Evolutionary conservation across 2,888 invertebrate species (phyloP).

Genomic region (Drosophila pullipes): DNA sequence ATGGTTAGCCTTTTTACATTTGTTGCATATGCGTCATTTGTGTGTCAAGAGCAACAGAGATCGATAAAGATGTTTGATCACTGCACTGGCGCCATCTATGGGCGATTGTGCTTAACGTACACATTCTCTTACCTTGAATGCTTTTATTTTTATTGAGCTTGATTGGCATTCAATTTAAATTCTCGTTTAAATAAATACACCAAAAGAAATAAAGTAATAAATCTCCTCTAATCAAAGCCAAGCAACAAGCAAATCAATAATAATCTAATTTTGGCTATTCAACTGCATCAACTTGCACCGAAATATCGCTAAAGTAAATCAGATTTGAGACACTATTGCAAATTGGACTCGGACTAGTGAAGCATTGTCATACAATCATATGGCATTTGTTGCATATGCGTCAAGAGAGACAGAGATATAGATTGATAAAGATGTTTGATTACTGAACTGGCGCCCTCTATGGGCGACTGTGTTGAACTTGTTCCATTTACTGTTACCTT

Average conservation of each 20-base stretch:
- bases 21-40: conserved; percentile 45
- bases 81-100: conserved; percentile 23
- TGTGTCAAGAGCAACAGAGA: conserved; percentile 11
- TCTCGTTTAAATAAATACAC: not conserved
- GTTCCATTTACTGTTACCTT: not conserved
- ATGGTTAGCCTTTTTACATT: conserved; percentile 36
- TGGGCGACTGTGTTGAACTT: not conserved
- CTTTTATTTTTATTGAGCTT: not conserved
- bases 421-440: conserved; percentile 13
- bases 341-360: not conserved
- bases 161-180: not conserved
- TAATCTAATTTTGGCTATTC: not conserved
- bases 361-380: not conserved
- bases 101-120: not conserved
- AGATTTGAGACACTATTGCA: not conserved
- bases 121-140: not conserved
- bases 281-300: not conserved
- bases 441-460: conserved; percentile 11
- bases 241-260: not conserved
- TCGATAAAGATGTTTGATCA: conserved; percentile 23
- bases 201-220: not conserved
- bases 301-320: not conserved
- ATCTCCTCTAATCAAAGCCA: not conserved
- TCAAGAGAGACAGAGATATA: conserved; percentile 8
- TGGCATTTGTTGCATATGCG: conserved; percentile 52